Percentiles rank a stretch among this genome's conserved stretches.
Evolutionary conservation across 1,140 invertebrate species (phyloP).

Genomic region (Euglossa dilemma): DNA sequence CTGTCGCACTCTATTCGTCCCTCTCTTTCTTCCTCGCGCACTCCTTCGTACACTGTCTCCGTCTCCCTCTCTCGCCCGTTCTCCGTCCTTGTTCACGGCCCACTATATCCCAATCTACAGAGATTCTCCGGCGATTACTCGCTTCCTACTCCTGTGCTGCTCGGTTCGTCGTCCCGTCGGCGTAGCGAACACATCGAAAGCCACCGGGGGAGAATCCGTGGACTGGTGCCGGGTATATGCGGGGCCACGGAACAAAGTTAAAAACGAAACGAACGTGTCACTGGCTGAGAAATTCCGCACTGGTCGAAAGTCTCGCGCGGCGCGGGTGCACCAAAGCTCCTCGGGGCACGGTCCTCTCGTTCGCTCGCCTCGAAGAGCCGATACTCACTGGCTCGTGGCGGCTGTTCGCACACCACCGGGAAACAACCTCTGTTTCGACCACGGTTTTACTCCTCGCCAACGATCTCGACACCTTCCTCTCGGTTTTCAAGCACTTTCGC

Average conservation of each 20-base stretch:
- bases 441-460: background rate
- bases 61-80: constrained; percentile 15
- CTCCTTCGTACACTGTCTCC: constrained; percentile 43
- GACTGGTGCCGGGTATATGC: constrained; percentile 6
- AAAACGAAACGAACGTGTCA: constrained; percentile 43
- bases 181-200: constrained; percentile 70
- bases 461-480: constrained; percentile 20
- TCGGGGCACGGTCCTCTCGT: constrained; percentile 43
- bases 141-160: constrained; percentile 62
- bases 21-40: constrained; percentile 40
- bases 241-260: constrained; percentile 2
- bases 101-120: constrained; percentile 50
- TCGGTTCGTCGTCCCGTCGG: constrained; percentile 64
- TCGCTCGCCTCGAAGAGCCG: constrained; percentile 28
- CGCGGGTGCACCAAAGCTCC: constrained; percentile 31
- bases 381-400: constrained; percentile 34
- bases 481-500: constrained; percentile 56
- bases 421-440: constrained; percentile 7
- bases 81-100: constrained; percentile 40
- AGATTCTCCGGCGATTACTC: constrained; percentile 65
- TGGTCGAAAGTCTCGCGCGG: constrained; percentile 31
- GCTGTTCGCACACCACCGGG: constrained; percentile 11
- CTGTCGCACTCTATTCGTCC: constrained; percentile 25
- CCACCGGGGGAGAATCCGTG: constrained; percentile 43
- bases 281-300: constrained; percentile 26